Percentiles rank a stretch among this genome's conserved stretches.
These are phyloP conservation scores for Grantiella picta DNA, from an alignment of 2,113 vertebrate genomes.

Conservation along the genomic window DNA sequence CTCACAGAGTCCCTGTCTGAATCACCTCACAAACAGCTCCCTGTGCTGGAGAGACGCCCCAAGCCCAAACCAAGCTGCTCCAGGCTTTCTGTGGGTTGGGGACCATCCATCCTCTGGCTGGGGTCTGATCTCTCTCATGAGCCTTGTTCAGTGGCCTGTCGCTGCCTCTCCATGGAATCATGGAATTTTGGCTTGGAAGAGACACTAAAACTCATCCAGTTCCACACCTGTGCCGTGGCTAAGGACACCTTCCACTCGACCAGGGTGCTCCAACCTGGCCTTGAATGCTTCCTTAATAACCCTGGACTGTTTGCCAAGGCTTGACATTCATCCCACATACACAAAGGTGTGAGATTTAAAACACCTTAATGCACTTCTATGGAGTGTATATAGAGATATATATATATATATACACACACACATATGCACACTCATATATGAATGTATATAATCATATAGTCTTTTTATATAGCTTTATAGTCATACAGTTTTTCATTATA, in stretches of 20 bases:
- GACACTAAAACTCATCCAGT: background rate
- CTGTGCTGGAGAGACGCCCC: too few species aligned
- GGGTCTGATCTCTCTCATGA: accelerated
- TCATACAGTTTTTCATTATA: background rate
- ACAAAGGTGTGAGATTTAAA: background rate
- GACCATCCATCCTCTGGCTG: background rate
- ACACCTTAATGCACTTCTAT: background rate
- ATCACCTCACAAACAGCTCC: background rate
- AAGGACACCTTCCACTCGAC: background rate
- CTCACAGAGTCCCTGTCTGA: background rate
- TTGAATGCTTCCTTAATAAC: background rate
- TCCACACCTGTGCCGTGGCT: background rate
- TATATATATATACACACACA: background rate
- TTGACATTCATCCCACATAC: background rate
- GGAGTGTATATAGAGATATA: background rate
- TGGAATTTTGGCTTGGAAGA: background rate
- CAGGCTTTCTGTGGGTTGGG: background rate
- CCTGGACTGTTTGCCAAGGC: background rate
- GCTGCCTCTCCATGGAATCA: too few species aligned
- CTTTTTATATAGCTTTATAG: background rate
- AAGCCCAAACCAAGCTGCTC: background rate
- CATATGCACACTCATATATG: too few species aligned
- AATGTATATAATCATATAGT: background rate
- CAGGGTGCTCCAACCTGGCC: background rate
- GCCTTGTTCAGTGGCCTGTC: accelerated